Percentiles rank a stretch among this genome's conserved stretches.
These are phyloP conservation scores for Tiliacea citrago DNA, from an alignment of 2,888 invertebrate genomes.

Conservation along the genomic window DNA sequence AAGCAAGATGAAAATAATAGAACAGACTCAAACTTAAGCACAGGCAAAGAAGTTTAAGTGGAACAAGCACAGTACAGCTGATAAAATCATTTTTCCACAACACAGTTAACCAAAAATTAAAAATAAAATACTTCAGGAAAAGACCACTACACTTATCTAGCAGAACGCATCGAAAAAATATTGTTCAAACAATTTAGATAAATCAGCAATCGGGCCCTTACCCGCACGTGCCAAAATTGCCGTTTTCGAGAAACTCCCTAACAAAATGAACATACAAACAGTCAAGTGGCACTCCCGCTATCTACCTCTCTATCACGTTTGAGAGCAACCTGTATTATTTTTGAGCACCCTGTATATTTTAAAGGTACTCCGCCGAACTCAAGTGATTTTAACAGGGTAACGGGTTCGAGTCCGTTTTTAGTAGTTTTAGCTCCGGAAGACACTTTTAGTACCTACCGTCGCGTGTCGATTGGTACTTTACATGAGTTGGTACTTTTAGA, in stretches of 20 bases:
- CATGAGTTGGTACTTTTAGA: slow-evolving; percentile 47
- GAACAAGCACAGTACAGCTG: not conserved
- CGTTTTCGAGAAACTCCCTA: slow-evolving; percentile 52
- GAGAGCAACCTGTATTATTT: slow-evolving; percentile 26
- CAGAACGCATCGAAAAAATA: slow-evolving; percentile 61
- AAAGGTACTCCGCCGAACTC: slow-evolving; percentile 48
- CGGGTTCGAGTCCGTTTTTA: slow-evolving; percentile 43
- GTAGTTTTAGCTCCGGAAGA: slow-evolving; percentile 18
- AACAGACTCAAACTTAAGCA: not conserved
- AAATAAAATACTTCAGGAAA: not conserved
- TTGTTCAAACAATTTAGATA: slow-evolving; percentile 49
- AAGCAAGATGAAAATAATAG: too few species aligned
- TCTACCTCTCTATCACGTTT: slow-evolving; percentile 80
- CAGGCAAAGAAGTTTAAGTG: not conserved
- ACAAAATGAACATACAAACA: slow-evolving; percentile 62
- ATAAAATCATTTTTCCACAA: too few species aligned
- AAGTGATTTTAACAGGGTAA: slow-evolving; percentile 51
- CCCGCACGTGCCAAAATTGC: slow-evolving; percentile 68
- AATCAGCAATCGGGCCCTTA: slow-evolving; percentile 52
- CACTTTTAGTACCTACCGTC: slow-evolving; percentile 34
- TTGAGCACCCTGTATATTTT: slow-evolving; percentile 35
- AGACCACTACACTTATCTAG: slow-evolving; percentile 29
- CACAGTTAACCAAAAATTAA: not conserved
- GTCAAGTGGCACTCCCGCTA: slow-evolving; percentile 75
- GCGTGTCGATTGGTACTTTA: slow-evolving; percentile 52